Evolutionary conservation across 2,888 invertebrate genomes (phyloP), one percentile per base, ranked within the genome.

Genomic region (Drosophila formosana): DNA sequence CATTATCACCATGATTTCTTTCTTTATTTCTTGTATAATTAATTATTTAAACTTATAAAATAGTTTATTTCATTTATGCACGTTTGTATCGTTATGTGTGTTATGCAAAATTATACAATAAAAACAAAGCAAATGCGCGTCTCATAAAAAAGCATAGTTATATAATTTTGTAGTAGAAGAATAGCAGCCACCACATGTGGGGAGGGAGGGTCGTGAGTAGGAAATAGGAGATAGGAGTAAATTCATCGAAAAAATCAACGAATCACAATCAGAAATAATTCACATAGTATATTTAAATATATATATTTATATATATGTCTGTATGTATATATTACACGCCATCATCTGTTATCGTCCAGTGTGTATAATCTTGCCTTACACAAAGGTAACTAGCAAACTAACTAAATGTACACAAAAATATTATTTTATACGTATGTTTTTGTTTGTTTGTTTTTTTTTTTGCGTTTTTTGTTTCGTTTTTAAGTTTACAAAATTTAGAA

Each of bases 401-500:
- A 85, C 64, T 75, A 65, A 85, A 80, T 80, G 65, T 82, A 83
- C 78, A 85, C 80, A 83, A 86, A 85, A 77, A 82, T 66, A 78
- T 75, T 74, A 62, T 58, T 58, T 50, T 66, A 79, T 64, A 78
- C 58, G 61, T 67, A 72, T 51, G 46, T 9, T 25, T 67, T 69
- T 51, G 46, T 9, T 25, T 58, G n/a, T 55, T 52, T 57, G 37
- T 43, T 43, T 41, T 47, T 57, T 45, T 43, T 43, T 41, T 47
- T 39, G 50, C 43, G 23, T 52, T 47, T 39, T 50, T 65, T 18
- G 18, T 18, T 56, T 61, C 41, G 43, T 43, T 32, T 49, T 61
- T 82, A 45, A 68, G 65, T 84, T 79, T 84, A 79, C 62, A 81
- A 82, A 82, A 83, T 80, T 82, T 72, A 55, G 62, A 82, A 85